Conservation (phyloP, 2,888 invertebrate genomes). For the Nudaria mundana region DNA sequence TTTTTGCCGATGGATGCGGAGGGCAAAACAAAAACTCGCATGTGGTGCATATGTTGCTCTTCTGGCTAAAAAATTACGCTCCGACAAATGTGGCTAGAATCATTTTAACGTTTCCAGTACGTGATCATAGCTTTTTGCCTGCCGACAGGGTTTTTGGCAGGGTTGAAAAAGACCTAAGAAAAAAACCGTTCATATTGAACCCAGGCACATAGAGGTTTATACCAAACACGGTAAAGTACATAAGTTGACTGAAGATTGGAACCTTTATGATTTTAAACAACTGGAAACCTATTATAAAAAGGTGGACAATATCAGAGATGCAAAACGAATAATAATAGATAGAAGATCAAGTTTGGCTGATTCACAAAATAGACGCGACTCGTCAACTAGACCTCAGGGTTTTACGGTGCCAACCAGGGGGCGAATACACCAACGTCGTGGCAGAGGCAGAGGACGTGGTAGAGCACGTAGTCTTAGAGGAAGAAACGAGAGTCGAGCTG, state of each 20-base stretch:
- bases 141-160: slow-evolving; percentile 10
- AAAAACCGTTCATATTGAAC: slow-evolving; percentile 6
- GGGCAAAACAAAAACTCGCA: slow-evolving; percentile 18
- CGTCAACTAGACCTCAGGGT: too few relatives aligned
- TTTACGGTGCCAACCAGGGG: slow-evolving; percentile 10
- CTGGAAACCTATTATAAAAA: slow-evolving; percentile 11
- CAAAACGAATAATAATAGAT: too few relatives aligned
- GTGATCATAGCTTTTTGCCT: slow-evolving; percentile 14
- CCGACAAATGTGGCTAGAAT: slow-evolving; percentile 11
- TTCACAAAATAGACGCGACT: slow-evolving; percentile 11
- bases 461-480: too few relatives aligned
- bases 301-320: slow-evolving; percentile 9
- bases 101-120: slow-evolving; percentile 12
- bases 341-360: too few relatives aligned
- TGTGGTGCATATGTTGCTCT: slow-evolving; percentile 10
- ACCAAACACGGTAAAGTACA: slow-evolving; percentile 13
- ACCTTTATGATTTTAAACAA: slow-evolving; percentile 3
- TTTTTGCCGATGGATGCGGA: slow-evolving; percentile 16
- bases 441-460: too few relatives aligned
- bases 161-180: slow-evolving; percentile 12
- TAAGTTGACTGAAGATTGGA: slow-evolving; percentile 7
- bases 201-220: slow-evolving; percentile 10
- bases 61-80: slow-evolving; percentile 11
- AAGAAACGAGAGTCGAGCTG: too few relatives aligned
- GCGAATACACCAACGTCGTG: slow-evolving; percentile 11